Conservation (phyloP, 92 coral and sea anemone genomes). For the Palythoa caribaeorum region DNA sequence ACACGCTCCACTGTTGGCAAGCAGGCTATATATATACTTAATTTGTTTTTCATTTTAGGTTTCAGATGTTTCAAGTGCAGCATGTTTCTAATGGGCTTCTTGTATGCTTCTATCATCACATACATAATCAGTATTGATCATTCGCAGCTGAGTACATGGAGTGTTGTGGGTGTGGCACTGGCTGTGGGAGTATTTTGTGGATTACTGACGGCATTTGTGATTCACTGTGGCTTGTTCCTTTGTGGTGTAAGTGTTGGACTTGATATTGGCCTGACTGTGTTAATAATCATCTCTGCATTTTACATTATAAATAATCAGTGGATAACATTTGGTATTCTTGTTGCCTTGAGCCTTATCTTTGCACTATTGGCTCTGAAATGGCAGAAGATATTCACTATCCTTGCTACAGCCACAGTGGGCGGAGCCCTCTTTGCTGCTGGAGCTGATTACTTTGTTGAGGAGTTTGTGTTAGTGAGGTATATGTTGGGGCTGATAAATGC, state of each 20-base stretch:
- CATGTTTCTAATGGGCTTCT: constrained; percentile 85
- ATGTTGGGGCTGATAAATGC: constrained; percentile 88
- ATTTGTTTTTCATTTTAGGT: constrained; percentile 55
- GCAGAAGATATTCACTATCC: constrained; percentile 86
- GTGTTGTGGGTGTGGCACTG: constrained; percentile 88
- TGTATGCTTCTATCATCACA: constrained; percentile 86
- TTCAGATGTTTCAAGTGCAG: constrained; percentile 89
- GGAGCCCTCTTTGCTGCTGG: constrained; percentile 83
- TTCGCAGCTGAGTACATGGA: constrained; percentile 80
- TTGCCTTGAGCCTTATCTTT: constrained; percentile 80
- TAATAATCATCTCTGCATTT: constrained; percentile 67
- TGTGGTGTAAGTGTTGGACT: constrained; percentile 93
- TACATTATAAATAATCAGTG: constrained; percentile 72
- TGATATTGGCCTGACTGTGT: constrained; percentile 76
- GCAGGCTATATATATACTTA: no score
- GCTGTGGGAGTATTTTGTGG: constrained; percentile 95
- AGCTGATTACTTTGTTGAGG: constrained; percentile 86
- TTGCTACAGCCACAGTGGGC: constrained; percentile 89
- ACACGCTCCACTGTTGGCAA: no score
- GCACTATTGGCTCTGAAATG: constrained; percentile 77
- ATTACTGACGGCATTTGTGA: constrained; percentile 86
- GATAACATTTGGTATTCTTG: constrained; percentile 91
- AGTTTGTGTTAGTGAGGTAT: constrained; percentile 71
- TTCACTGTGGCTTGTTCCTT: constrained; percentile 89
- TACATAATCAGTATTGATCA: constrained; percentile 81